Percentiles rank a stretch among this genome's conserved stretches.
Conservation (phyloP, 2,113 vertebrate genomes). For the Campylomormyrus numenius region DNA sequence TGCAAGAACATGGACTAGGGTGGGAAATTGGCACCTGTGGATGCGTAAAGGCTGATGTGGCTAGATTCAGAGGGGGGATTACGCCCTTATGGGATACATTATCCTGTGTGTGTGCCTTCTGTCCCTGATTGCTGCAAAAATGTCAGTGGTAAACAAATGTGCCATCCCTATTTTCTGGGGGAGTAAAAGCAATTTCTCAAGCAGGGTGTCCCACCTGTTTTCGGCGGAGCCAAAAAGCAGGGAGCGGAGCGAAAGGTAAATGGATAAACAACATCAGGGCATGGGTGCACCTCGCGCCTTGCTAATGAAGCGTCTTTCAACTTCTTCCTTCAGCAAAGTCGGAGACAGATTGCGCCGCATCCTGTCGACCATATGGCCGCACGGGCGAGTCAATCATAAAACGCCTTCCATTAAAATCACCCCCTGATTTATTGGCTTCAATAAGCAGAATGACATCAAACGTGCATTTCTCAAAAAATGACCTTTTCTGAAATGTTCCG, state of each 20-base stretch:
- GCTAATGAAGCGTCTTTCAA: conserved; percentile 50
- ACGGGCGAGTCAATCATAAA: neutral
- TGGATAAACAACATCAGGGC: conserved; percentile 28
- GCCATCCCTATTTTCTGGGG: neutral
- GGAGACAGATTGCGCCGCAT: conserved; percentile 46
- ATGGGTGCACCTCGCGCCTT: conserved; percentile 27
- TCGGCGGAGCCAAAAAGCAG: neutral
- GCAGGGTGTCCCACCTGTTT: neutral
- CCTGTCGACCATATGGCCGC: conserved; percentile 41
- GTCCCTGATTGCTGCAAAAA: neutral
- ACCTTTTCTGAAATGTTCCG: neutral
- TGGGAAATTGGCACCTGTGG: neutral
- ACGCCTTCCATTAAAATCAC: neutral
- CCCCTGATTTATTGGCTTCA: neutral
- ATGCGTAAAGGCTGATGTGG: neutral
- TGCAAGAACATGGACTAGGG: neutral
- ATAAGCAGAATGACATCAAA: neutral
- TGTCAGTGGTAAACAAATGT: neutral
- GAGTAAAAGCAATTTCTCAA: neutral
- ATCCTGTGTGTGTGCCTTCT: neutral
- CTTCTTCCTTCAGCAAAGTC: conserved; percentile 38
- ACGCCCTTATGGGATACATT: neutral
- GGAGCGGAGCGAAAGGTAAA: neutral
- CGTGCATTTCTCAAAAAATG: neutral
- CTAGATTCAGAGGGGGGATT: conserved; percentile 5